These are phyloP conservation scores for Montipora capricornis DNA, from an alignment of 64 coral and sea anemone genomes.

Conservation along the genomic window DNA sequence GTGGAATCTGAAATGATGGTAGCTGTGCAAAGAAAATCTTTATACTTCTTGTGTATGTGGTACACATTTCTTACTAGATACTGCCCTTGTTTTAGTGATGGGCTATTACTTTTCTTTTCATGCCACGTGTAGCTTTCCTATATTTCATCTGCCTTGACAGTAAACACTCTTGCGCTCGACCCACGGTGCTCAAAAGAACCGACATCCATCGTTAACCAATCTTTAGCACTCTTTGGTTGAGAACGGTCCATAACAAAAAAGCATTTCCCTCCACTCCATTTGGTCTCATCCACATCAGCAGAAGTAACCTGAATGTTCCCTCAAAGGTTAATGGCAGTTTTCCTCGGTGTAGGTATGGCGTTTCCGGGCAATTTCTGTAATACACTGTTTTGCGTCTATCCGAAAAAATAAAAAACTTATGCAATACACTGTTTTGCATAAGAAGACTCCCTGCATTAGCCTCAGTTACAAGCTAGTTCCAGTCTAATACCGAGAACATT, in stretches of 20 bases:
- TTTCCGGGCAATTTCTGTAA: too few species aligned
- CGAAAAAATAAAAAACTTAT: too few species aligned
- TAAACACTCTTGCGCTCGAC: constrained; percentile 20
- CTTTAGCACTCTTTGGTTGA: constrained; percentile 6
- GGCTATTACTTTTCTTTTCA: not conserved
- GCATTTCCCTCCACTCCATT: too few species aligned
- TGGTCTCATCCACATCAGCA: too few species aligned
- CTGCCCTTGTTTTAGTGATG: constrained; percentile 13
- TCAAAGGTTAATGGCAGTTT: too few species aligned
- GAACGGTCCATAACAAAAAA: constrained; percentile 23
- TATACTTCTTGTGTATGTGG: constrained; percentile 36
- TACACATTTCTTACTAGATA: constrained; percentile 6
- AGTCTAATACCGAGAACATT: too few species aligned
- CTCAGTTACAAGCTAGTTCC: too few species aligned
- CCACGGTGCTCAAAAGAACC: constrained; percentile 53
- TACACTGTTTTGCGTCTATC: too few species aligned
- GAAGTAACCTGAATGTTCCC: too few species aligned
- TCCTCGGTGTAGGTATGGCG: too few species aligned
- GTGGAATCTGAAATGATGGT: constrained; percentile 22
- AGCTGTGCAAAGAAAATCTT: constrained; percentile 19
- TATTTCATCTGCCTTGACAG: not conserved
- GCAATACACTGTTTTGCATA: too few species aligned
- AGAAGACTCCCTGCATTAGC: too few species aligned
- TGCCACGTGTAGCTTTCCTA: not conserved
- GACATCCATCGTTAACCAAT: constrained; percentile 51